Evolutionary conservation across 1,140 invertebrate species (phyloP), one percentile per base, ranked within the genome.

Genomic region (Drosophila prosaltans): DNA sequence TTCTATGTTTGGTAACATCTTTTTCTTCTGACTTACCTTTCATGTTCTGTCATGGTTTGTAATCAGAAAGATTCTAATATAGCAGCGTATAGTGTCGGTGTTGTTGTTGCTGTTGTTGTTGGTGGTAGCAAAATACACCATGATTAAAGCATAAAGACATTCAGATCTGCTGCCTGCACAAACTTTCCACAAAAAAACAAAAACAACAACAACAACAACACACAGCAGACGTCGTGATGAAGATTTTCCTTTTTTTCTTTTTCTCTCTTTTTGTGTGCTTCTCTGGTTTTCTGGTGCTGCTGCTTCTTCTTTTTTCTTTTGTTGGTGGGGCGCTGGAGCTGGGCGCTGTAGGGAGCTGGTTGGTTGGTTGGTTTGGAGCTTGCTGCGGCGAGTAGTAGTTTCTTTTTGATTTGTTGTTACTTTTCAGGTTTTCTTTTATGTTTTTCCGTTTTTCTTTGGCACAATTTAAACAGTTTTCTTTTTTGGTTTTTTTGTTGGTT

Each of bases 41-140:
- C 95, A 95, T 94, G 94, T 94, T 95, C 95, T 94, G 94, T 95
- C 95, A 95, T 95, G 95, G 93, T 95, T 95, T 93, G 94, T 95
- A 92, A 94, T 94, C 93, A 94, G 93, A 93, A 94, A 95, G 94
- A 91, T 94, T 93, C 94, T 95, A 95, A 93, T 94, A 94, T 94
- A 93, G 93, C 93, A 94, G 93, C 93, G 94, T 94, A 94, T 94
- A 93, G 94, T 90, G 85, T 90, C 79, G 90, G 81, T 90, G 86
- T 90, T 91, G 84, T 86, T 85, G 83, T 62, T 62, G 60, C 48
- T 65, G 64, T 88, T 62, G 60, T 65, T 65, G 64, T 88, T 89
- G 85, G 78, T 90, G 84, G 84, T 94, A 83, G 94, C 94, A 93
- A 93, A 94, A 94, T 94, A 94, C 94, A 94, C 94, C 94, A 94